Evolutionary conservation across 35 echinoderm and acorn worm species (phyloP).

Genomic region (Hemicentrotus pulcherrimus): DNA sequence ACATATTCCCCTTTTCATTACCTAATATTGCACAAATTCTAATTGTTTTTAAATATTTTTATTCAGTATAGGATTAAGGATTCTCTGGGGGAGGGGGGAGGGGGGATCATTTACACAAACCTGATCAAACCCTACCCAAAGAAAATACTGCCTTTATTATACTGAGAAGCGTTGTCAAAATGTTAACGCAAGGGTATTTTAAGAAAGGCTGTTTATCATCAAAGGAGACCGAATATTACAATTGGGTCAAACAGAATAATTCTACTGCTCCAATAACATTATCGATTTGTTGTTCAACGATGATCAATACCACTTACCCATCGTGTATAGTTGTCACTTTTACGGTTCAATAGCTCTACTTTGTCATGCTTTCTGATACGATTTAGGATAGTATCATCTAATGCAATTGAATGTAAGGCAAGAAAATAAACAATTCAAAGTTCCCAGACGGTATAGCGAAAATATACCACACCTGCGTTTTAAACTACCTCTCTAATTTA

Average conservation of each 20-base stretch:
- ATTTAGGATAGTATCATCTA: not conserved
- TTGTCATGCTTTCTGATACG: not conserved
- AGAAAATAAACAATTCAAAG: too few species aligned
- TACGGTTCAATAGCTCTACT: not conserved
- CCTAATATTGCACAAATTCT: too few species aligned
- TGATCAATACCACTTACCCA: not conserved
- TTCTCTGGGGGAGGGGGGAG: too few species aligned
- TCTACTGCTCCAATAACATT: not conserved
- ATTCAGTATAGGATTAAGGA: too few species aligned
- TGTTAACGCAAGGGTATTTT: not conserved
- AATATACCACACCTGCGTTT: too few species aligned
- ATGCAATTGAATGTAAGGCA: too few species aligned
- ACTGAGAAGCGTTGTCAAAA: not conserved
- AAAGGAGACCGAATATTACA: not conserved
- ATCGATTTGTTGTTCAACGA: not conserved
- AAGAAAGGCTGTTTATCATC: not conserved
- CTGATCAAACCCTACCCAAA: not conserved
- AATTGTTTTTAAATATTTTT: too few species aligned
- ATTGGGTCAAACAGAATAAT: not conserved
- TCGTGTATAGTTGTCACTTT: not conserved
- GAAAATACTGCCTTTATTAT: not conserved
- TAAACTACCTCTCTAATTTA: too few species aligned
- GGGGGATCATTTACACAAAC: too few species aligned
- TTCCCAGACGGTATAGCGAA: too few species aligned
- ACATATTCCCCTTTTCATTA: too few species aligned